phyloP scores from a whole-genome alignment of 30 jellyfish, hydroid and myxozoan genomes.

The Aurelia coerulea region DNA sequence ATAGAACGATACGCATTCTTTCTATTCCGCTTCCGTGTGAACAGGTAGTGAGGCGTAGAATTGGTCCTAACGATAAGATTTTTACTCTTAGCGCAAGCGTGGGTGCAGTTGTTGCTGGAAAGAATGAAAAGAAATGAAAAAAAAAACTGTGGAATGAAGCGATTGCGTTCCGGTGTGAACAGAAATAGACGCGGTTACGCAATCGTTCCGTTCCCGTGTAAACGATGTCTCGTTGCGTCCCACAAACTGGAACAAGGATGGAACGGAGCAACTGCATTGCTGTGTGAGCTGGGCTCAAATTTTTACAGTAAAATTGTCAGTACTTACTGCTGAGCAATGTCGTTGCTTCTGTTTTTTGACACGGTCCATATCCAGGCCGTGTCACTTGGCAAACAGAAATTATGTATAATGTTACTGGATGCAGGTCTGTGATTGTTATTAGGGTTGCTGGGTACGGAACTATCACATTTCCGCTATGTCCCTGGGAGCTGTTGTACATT shows the following conservation, averaged over 20 bases:
- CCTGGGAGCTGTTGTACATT: conserved; percentile 1
- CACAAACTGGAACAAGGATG: not conserved
- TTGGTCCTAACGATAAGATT: too few relatives aligned
- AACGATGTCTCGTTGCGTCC: too few relatives aligned
- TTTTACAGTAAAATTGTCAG: conserved; percentile 20
- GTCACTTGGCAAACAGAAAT: conserved; percentile 49
- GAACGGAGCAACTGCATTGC: not conserved
- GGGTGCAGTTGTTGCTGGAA: conserved; percentile 52
- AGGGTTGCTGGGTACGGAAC: conserved; percentile 3
- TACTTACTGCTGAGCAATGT: not conserved
- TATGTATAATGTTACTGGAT: conserved; percentile 39
- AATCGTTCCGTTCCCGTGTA: too few relatives aligned
- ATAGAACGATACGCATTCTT: too few relatives aligned
- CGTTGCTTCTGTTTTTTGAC: conserved; percentile 38
- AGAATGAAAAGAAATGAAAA: not conserved
- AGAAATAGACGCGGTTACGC: too few relatives aligned
- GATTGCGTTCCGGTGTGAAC: too few relatives aligned
- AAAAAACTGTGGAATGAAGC: not conserved
- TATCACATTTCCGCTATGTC: not conserved
- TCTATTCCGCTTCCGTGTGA: too few relatives aligned
- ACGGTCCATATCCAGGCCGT: conserved; percentile 57
- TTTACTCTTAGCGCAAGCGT: not conserved
- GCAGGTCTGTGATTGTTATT: not conserved
- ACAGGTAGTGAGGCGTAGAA: too few relatives aligned
- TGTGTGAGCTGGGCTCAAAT: not conserved